phyloP scores from a whole-genome alignment of 1,140 invertebrate genomes.

The Euborellia annulipes region DNA sequence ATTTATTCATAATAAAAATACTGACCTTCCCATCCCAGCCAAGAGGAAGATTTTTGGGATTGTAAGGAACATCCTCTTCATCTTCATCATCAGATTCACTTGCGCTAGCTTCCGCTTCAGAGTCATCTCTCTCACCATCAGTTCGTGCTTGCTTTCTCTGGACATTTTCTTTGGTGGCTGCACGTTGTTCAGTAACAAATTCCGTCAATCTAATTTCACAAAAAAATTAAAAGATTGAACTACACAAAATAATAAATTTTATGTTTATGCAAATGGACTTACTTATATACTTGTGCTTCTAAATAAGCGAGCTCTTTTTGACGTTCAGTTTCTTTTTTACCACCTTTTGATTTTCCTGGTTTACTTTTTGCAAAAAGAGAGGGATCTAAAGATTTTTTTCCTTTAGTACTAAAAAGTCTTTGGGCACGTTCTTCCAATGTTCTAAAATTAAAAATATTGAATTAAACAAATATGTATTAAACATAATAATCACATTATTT shows the following conservation, averaged over 20 bases:
- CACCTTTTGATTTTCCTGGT: slow-evolving; percentile 40
- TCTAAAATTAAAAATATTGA: slow-evolving; percentile 32
- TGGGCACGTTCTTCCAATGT: slow-evolving; percentile 94
- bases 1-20: too few species aligned
- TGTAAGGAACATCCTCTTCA: slow-evolving; percentile 91
- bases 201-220: slow-evolving; percentile 55
- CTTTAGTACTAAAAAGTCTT: slow-evolving; percentile 88
- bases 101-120: slow-evolving; percentile 77
- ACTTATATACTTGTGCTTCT: slow-evolving; percentile 78
- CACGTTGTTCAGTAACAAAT: slow-evolving; percentile 63
- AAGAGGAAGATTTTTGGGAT: slow-evolving; percentile 96
- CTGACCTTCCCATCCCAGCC: slow-evolving; percentile 96
- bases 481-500: too few species aligned
- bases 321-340: slow-evolving; percentile 45
- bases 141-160: slow-evolving; percentile 95
- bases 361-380: slow-evolving; percentile 77
- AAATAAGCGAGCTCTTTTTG: slow-evolving; percentile 68
- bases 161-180: slow-evolving; percentile 93
- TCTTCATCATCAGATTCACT: slow-evolving; percentile 74
- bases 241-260: background rate
- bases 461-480: too few species aligned
- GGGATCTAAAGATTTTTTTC: slow-evolving; percentile 78
- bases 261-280: slow-evolving; percentile 6
- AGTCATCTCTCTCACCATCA: slow-evolving; percentile 84
- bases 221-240: background rate